Evolutionary conservation across 2,888 invertebrate genomes (phyloP).

Genomic region (Athalia cordata): DNA sequence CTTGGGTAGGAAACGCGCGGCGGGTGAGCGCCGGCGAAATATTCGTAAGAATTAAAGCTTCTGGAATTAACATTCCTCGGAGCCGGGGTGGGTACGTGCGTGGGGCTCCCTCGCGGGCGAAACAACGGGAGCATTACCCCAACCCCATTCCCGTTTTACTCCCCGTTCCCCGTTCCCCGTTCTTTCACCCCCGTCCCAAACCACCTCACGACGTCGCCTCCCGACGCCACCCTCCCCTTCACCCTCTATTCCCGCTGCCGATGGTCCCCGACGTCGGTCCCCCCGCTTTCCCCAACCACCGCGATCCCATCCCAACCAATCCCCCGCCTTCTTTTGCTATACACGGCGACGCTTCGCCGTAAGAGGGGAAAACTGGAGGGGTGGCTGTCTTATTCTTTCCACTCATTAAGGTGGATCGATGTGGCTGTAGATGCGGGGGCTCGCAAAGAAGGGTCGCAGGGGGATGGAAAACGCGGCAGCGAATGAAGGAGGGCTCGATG

Average conservation of each 20-base stretch:
- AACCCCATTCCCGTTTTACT: conserved; percentile 49
- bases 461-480: conserved; percentile 24
- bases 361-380: conserved; percentile 53
- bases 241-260: conserved; percentile 38
- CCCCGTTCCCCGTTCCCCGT: conserved; percentile 51
- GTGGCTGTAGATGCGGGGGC: conserved; percentile 66
- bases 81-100: conserved; percentile 64
- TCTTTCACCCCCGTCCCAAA: conserved; percentile 51
- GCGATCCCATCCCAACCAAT: conserved; percentile 49
- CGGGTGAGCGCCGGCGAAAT: conserved; percentile 68
- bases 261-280: conserved; percentile 42
- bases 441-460: conserved; percentile 20
- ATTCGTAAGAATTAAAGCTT: conserved; percentile 74
- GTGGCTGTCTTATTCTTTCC: conserved; percentile 73
- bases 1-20: conserved; percentile 57
- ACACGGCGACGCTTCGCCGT: conserved; percentile 55
- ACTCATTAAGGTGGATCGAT: conserved; percentile 74
- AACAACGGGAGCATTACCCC: conserved; percentile 71
- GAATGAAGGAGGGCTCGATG: conserved; percentile 33
- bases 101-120: conserved; percentile 67
- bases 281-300: conserved; percentile 49
- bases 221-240: conserved; percentile 46
- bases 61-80: conserved; percentile 73
- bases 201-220: conserved; percentile 51
- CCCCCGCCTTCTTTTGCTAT: conserved; percentile 63